Percentiles rank a stretch among this genome's conserved stretches.
Conservation (phyloP, 1,140 invertebrate species). For the Aphis gossypii region DNA sequence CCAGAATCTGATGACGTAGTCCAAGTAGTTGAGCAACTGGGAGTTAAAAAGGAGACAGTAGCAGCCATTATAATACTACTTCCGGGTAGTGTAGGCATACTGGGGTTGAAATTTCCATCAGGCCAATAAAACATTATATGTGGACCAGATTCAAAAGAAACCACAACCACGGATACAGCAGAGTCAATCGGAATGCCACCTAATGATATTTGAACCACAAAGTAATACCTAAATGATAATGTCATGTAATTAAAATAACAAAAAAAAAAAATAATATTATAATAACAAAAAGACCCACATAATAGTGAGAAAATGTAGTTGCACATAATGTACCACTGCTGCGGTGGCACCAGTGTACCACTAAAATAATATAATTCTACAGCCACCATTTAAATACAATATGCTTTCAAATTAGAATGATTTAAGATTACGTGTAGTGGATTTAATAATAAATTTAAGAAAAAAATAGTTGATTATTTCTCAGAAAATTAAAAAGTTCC, state of each 20-base stretch:
- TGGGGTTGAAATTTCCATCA: conserved; percentile 34
- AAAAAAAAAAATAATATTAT: not conserved
- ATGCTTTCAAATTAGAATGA: not conserved
- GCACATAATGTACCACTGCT: not conserved
- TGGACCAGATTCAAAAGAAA: conserved; percentile 49
- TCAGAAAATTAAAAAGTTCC: not conserved
- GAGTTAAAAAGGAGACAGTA: conserved; percentile 28
- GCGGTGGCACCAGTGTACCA: accelerated
- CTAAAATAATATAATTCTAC: not conserved
- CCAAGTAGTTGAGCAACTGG: conserved; percentile 27
- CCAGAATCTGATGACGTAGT: conserved; percentile 42
- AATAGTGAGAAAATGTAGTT: not conserved
- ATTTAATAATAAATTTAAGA: too few relatives aligned
- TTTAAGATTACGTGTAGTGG: too few relatives aligned
- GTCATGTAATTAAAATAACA: not conserved
- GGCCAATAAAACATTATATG: conserved; percentile 55
- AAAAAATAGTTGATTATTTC: too few relatives aligned
- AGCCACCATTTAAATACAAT: not conserved
- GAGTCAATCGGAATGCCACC: conserved; percentile 22
- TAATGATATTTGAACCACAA: conserved; percentile 54
- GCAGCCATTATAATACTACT: not conserved
- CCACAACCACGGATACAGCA: conserved; percentile 48
- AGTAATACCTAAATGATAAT: conserved; percentile 43
- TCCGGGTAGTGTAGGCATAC: conserved; percentile 18
- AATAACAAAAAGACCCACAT: not conserved